Evolutionary conservation across 2,113 vertebrate genomes (phyloP).

Genomic region (Cyanoramphus novaezelandiae): DNA sequence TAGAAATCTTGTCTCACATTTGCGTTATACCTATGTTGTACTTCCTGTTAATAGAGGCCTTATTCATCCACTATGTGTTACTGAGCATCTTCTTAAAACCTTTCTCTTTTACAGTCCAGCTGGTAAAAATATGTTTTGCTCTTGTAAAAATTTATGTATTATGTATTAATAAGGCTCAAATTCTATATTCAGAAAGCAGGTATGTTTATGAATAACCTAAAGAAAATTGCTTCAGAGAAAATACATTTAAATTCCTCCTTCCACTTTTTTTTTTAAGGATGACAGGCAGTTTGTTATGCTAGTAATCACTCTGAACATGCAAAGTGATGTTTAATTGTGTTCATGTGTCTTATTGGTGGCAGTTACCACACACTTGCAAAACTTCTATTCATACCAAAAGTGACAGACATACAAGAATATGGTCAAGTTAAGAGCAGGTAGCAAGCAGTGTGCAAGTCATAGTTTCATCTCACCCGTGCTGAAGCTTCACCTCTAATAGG

Average conservation of each 20-base stretch:
- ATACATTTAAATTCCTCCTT: not conserved
- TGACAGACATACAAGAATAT: not conserved
- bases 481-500: not conserved
- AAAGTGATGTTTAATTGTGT: not conserved
- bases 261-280: not conserved
- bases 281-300: not conserved
- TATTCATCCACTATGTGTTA: not conserved
- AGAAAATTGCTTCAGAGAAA: not conserved
- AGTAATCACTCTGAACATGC: not conserved
- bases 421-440: not conserved
- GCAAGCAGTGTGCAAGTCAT: not conserved
- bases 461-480: not conserved
- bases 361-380: not conserved
- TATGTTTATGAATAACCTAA: not conserved
- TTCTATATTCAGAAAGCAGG: not conserved
- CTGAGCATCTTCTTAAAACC: not conserved
- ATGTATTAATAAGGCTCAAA: conserved; percentile 15
- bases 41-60: not conserved
- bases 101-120: not conserved
- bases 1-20: not conserved
- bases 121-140: not conserved
- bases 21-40: not conserved
- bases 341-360: not conserved
- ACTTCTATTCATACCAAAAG: not conserved
- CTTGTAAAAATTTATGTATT: not conserved